Evolutionary conservation across 2,888 invertebrate genomes (phyloP), one percentile per base, ranked within the genome.

Genomic region (Chalcosyrphus nemorum): DNA sequence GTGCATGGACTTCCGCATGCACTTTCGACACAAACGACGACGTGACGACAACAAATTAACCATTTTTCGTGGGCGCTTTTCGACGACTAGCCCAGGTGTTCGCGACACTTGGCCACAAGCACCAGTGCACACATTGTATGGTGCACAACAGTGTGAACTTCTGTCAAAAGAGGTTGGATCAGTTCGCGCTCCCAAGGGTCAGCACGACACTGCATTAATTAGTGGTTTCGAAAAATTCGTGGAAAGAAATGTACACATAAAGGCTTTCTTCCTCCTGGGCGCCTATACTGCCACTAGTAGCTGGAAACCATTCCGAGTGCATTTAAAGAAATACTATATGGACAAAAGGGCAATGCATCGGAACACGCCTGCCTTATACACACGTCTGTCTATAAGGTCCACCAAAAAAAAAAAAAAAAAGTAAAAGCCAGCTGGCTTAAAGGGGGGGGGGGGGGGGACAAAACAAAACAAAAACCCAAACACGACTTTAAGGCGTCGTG

Each of bases 121-220:
- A 19, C 3, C 5, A 24, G 24, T 24, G 19, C 2, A 7, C 50
- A 29, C 9, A 45, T 2, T 5, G 61, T 78, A 74, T 68, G 80
- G 84, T 70, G 74, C 74, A n/a, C n/a, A 75, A 57, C 65, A 75
- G 84, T 84, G 84, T 84, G 84, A 84, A 84, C 80, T 80, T 84
- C 80, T 84, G 84, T 84, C 84, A 84, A 70, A 75, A 54, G 84
- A 84, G 84, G 74, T 80, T 84, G 70, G 74, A 84, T 84, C 80
- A 75, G 84, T 65, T 70, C 70, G 80, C 74, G 80, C 74, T 74
- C 45, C 24, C 68, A 84, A 80, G 84, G 84, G 80, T 80, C 80
- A 84, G 84, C 84, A 84, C 84, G 84, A 84, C 74, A 68, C 63
- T 84, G 84, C 84, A 84, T 84, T 84, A 84, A 84, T 84, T 84